Conservation (phyloP, 2,888 invertebrate genomes). For the Euphydryas editha region DNA sequence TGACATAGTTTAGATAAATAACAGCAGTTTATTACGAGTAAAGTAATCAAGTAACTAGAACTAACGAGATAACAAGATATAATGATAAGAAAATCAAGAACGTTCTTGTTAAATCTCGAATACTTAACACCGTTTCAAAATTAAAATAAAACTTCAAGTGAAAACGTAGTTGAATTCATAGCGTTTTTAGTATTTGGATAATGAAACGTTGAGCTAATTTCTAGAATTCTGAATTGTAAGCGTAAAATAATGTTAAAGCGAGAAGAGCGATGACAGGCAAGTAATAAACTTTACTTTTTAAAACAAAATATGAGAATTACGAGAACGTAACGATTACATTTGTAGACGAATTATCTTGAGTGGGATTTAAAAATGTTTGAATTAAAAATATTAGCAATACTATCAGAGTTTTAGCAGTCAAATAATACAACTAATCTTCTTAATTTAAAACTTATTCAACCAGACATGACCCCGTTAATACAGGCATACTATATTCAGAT, state of each 20-base stretch:
- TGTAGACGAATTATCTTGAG: neutral
- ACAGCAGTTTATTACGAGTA: neutral
- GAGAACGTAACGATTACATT: neutral
- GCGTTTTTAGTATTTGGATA: neutral
- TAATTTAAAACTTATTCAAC: neutral
- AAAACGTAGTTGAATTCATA: neutral
- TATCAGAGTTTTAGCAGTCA: neutral
- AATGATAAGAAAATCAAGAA: slow-evolving; percentile 2
- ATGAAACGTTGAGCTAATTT: neutral
- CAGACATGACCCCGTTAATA: slow-evolving; percentile 18
- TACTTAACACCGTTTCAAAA: neutral
- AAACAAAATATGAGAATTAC: neutral
- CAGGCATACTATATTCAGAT: slow-evolving; percentile 21
- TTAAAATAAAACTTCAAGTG: neutral
- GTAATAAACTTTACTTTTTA: neutral
- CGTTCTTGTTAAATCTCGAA: neutral
- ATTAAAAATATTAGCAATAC: too few species aligned
- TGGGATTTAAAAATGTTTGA: neutral
- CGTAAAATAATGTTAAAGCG: neutral
- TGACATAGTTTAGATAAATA: slow-evolving; percentile 6
- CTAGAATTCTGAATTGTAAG: neutral
- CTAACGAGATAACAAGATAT: slow-evolving; percentile 3
- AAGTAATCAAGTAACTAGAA: slow-evolving; percentile 3
- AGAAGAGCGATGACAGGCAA: neutral
- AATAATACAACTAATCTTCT: neutral